phyloP scores from a whole-genome alignment of 2,113 vertebrate genomes.

The Seriola aureovittata region DNA sequence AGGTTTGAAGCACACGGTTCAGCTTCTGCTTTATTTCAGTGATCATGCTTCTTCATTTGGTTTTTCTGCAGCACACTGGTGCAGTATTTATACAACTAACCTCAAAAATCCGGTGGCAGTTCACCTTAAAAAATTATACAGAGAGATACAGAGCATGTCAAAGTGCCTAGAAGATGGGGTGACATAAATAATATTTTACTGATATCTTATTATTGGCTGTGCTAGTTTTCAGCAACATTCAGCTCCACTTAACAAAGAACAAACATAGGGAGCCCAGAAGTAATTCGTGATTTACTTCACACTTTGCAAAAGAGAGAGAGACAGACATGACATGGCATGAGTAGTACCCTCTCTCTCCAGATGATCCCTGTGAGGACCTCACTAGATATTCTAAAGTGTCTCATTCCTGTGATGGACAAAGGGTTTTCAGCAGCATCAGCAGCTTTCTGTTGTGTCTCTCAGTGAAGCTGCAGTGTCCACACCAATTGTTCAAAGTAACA shows the following conservation, averaged over 20 bases:
- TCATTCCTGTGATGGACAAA: slow-evolving; percentile 31
- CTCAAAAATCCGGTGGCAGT: too few species aligned
- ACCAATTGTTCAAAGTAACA: slow-evolving; percentile 36
- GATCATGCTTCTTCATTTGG: background rate
- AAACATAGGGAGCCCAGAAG: background rate
- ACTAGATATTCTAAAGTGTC: slow-evolving; percentile 23
- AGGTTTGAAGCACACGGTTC: too few species aligned
- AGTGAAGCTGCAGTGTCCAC: slow-evolving; percentile 10
- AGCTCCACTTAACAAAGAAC: background rate
- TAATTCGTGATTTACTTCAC: background rate
- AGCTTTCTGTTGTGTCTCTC: slow-evolving; percentile 30
- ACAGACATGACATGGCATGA: slow-evolving; percentile 2
- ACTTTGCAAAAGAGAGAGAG: background rate
- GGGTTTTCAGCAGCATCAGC: slow-evolving; percentile 46
- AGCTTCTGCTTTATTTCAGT: background rate
- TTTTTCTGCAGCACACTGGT: background rate
- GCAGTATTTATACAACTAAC: too few species aligned
- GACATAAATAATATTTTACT: background rate
- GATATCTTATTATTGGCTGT: background rate
- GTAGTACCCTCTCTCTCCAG: background rate
- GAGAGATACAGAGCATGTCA: background rate
- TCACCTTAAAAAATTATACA: background rate
- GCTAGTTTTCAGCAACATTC: background rate
- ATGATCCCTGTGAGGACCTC: background rate
- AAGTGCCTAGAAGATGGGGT: background rate